Conservation (phyloP, 2,888 invertebrate genomes). For the Lepetodrilus schrolli region DNA sequence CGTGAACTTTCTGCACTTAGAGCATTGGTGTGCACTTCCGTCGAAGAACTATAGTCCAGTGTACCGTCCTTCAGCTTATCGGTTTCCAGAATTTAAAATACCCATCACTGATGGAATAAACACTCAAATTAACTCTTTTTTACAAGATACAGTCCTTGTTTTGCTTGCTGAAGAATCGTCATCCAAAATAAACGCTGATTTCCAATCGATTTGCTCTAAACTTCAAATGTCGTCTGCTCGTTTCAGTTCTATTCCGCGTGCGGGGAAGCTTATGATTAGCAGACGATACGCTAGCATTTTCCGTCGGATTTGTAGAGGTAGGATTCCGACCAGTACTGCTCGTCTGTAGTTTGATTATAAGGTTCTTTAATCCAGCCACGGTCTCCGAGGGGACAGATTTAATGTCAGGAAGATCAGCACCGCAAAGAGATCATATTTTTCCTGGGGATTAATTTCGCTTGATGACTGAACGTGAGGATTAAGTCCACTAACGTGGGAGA, state of each 20-base stretch:
- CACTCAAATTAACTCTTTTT: conserved; percentile 9
- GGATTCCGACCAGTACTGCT: conserved; percentile 2
- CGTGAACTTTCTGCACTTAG: not conserved
- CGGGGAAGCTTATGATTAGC: conserved; percentile 22
- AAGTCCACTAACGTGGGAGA: not conserved
- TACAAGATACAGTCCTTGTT: not conserved
- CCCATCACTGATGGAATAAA: not conserved
- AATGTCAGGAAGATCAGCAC: conserved; percentile 17
- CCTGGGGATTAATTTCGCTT: not conserved
- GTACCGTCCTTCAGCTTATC: not conserved
- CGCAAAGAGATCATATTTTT: conserved; percentile 22
- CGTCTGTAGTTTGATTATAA: conserved; percentile 24
- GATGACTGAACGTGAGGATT: conserved; percentile 2
- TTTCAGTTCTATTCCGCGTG: not conserved
- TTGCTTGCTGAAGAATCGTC: not conserved
- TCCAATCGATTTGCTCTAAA: not conserved
- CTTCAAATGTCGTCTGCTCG: conserved; percentile 17
- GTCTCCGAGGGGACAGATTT: not conserved
- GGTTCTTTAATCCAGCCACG: not conserved
- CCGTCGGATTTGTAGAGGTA: conserved; percentile 5
- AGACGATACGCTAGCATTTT: conserved; percentile 19
- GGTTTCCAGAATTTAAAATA: not conserved
- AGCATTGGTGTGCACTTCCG: not conserved
- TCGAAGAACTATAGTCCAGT: too few species aligned
- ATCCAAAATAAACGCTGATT: not conserved